Conservation (phyloP, 2,888 invertebrate species). For the Cyclophora punctaria region DNA sequence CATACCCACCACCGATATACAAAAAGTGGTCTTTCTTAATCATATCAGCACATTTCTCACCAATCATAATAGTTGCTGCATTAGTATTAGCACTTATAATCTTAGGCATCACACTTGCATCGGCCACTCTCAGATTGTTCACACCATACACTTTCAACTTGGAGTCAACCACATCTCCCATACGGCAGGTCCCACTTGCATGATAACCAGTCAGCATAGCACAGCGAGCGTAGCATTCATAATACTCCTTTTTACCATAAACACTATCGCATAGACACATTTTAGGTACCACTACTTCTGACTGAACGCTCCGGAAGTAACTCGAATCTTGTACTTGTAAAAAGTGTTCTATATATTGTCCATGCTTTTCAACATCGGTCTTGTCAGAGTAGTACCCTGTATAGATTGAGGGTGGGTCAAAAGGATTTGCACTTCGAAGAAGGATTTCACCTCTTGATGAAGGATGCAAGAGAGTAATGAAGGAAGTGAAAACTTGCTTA, state of each 20-base stretch:
- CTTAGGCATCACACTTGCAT: constrained; percentile 18
- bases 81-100: constrained; percentile 6
- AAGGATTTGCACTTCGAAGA: constrained; percentile 11
- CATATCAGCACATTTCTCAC: constrained; percentile 67
- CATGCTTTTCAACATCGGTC: constrained; percentile 14
- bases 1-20: no score
- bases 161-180: constrained; percentile 20
- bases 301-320: constrained; percentile 9
- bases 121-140: constrained; percentile 14
- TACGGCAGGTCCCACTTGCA: constrained; percentile 14
- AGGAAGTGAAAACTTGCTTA: constrained; percentile 16
- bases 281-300: constrained; percentile 9
- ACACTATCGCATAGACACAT: constrained; percentile 5
- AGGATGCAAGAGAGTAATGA: constrained; percentile 40
- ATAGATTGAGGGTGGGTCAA: constrained; percentile 10
- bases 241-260: constrained; percentile 8
- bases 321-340: constrained; percentile 7
- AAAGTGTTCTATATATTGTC: constrained; percentile 13
- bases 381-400: constrained; percentile 9
- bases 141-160: constrained; percentile 14
- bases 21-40: constrained; percentile 15
- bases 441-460: constrained; percentile 68
- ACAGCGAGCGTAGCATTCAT: constrained; percentile 14
- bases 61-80: constrained; percentile 81
- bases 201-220: constrained; percentile 11